These are phyloP conservation scores for Dolichoris vasculosae DNA, from an alignment of 1,140 invertebrate species.

Conservation along the genomic window DNA sequence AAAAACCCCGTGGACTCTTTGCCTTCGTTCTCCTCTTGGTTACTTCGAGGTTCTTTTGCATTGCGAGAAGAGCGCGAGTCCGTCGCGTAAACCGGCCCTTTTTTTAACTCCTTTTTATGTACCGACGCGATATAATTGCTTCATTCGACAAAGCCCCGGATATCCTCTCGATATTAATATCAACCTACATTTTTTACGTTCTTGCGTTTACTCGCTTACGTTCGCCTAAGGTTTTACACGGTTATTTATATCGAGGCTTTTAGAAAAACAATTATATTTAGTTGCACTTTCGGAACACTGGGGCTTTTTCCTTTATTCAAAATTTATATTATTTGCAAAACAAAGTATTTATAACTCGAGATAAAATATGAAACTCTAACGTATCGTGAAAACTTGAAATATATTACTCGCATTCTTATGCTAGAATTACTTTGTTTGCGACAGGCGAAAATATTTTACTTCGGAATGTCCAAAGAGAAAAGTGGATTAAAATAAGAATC, in stretches of 20 bases:
- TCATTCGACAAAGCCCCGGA: constrained; percentile 23
- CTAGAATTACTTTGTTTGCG: neutral
- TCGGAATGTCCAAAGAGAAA: too few species aligned
- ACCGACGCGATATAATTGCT: constrained; percentile 27
- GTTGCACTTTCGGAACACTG: neutral
- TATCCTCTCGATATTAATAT: neutral
- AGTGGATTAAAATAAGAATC: too few species aligned
- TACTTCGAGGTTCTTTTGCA: neutral
- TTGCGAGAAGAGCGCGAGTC: constrained; percentile 26
- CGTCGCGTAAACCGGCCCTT: constrained; percentile 43
- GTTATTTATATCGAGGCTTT: too few species aligned
- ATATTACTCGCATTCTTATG: neutral
- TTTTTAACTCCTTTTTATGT: constrained; percentile 18
- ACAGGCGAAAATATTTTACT: too few species aligned
- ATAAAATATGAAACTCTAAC: neutral
- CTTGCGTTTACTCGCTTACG: too few species aligned
- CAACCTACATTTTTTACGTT: neutral
- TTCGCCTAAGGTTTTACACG: too few species aligned
- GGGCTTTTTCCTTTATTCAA: too few species aligned
- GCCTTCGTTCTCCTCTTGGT: neutral
- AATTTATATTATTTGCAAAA: neutral
- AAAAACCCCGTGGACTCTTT: constrained; percentile 17
- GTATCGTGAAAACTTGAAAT: neutral
- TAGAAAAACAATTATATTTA: too few species aligned
- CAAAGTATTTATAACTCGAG: neutral